Conservation (phyloP, 2,888 invertebrate species). For the Entomobrya multifasciata region DNA sequence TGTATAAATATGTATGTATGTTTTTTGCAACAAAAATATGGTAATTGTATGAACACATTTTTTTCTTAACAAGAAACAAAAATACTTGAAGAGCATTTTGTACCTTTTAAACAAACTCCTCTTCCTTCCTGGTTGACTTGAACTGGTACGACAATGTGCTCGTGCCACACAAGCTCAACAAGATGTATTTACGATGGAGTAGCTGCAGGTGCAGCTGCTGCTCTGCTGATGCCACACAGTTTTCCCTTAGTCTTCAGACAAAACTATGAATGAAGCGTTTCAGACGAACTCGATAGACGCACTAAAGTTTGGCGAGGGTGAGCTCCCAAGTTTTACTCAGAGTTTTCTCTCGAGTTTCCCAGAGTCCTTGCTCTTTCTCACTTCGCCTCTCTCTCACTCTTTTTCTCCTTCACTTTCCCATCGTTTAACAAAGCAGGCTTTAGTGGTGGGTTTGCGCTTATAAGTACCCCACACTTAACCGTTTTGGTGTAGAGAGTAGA, state of each 20-base stretch:
- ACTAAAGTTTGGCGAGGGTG: slow-evolving; percentile 58
- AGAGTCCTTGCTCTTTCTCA: too few relatives aligned
- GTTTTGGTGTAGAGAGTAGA: background rate
- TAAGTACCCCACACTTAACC: background rate
- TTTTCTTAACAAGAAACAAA: too few relatives aligned
- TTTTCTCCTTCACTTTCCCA: background rate
- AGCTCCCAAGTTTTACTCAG: slow-evolving; percentile 52
- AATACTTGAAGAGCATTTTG: slow-evolving; percentile 41
- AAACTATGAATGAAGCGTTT: slow-evolving; percentile 54
- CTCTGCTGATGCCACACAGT: slow-evolving; percentile 30
- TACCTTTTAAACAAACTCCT: slow-evolving; percentile 13
- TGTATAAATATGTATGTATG: background rate
- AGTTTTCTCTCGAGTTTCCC: slow-evolving; percentile 33
- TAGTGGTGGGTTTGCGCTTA: background rate
- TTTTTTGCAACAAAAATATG: background rate
- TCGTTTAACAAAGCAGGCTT: background rate
- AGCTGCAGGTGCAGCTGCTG: slow-evolving; percentile 40
- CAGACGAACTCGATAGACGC: slow-evolving; percentile 57
- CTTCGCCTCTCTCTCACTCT: too few relatives aligned
- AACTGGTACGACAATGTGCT: slow-evolving; percentile 35
- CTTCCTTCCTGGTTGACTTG: slow-evolving; percentile 35
- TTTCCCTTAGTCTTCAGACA: slow-evolving; percentile 13
- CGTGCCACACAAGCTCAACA: background rate
- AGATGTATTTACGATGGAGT: slow-evolving; percentile 61
- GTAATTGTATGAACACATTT: too few relatives aligned